Conservation (phyloP, 2,797 vertebrate species). For the Sphenodon punctatus region DNA sequence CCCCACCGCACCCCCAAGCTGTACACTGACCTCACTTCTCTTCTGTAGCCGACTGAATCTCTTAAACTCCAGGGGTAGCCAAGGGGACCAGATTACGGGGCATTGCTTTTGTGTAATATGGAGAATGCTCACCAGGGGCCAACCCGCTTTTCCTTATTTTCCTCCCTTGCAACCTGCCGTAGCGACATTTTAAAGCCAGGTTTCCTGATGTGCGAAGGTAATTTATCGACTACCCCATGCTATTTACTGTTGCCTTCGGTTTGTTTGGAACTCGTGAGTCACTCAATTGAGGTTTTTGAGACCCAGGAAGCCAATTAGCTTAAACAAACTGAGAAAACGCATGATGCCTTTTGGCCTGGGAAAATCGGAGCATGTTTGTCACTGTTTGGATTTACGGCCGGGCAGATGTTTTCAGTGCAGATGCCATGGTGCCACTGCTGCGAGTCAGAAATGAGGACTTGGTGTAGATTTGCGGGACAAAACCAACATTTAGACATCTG, state of each 20-base stretch:
- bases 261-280: slow-evolving; percentile 54
- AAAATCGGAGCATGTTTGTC: slow-evolving; percentile 13
- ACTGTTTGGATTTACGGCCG: slow-evolving; percentile 34
- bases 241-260: slow-evolving; percentile 42
- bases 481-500: too few relatives aligned
- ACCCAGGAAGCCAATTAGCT: slow-evolving; percentile 64
- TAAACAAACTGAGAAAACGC: slow-evolving; percentile 52
- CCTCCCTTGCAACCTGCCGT: slow-evolving; percentile 3
- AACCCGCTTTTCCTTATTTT: slow-evolving; percentile 18
- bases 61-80: too few relatives aligned
- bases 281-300: slow-evolving; percentile 37
- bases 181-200: not conserved
- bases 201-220: slow-evolving; percentile 46
- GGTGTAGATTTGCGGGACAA: too few relatives aligned
- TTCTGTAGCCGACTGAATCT: too few relatives aligned
- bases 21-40: too few relatives aligned
- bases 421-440: not conserved
- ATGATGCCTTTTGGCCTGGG: slow-evolving; percentile 33
- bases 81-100: too few relatives aligned
- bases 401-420: not conserved
- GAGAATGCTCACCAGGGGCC: not conserved
- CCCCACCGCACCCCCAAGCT: too few relatives aligned
- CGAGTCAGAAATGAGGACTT: not conserved
- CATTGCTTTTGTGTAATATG: not conserved
- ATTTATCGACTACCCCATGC: slow-evolving; percentile 36